These are phyloP conservation scores for Samia ricini DNA, from an alignment of 1,140 invertebrate genomes.

Conservation along the genomic window DNA sequence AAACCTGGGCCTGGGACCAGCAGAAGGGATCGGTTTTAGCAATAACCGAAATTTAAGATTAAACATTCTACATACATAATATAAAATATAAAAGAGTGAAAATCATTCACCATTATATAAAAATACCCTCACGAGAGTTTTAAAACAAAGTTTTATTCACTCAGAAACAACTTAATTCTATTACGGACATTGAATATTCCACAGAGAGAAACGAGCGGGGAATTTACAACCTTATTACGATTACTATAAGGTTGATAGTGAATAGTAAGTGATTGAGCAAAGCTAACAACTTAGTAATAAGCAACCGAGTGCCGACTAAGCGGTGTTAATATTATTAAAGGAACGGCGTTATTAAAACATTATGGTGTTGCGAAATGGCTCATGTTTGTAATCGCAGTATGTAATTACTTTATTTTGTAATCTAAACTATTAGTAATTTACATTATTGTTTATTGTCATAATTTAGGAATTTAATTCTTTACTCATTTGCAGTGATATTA, in stretches of 20 bases:
- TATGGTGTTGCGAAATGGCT: neutral
- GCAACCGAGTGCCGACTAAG: neutral
- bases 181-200: neutral
- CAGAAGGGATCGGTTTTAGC: too few relatives aligned
- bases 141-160: slow-evolving; percentile 1
- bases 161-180: neutral
- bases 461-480: neutral
- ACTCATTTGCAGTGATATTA: too few relatives aligned
- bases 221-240: neutral
- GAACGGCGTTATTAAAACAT: neutral
- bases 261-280: neutral
- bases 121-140: neutral
- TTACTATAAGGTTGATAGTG: neutral
- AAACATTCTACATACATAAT: too few relatives aligned
- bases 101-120: neutral
- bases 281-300: neutral
- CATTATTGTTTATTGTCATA: neutral
- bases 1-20: too few relatives aligned
- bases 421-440: neutral
- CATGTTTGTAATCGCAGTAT: neutral
- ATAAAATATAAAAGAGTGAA: too few relatives aligned
- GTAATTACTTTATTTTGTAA: neutral
- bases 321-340: neutral
- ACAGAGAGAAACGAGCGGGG: neutral
- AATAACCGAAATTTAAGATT: too few relatives aligned